phyloP scores from a whole-genome alignment of 2,888 invertebrate species.

The Salticus scenicus region DNA sequence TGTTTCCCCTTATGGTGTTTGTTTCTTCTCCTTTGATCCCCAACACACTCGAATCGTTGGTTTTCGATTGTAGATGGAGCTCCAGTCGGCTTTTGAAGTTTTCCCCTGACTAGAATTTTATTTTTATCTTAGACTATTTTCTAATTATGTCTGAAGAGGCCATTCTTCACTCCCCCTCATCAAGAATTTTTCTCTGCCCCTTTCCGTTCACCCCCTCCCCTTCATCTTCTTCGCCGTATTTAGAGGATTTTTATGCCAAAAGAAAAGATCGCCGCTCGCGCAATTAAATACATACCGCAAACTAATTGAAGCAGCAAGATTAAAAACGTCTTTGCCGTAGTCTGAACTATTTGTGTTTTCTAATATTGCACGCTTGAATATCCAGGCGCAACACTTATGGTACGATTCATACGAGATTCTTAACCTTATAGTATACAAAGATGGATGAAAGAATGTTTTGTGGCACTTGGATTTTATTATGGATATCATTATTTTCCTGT shows the following conservation, averaged over 20 bases:
- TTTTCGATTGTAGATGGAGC: constrained; percentile 67
- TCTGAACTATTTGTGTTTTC: constrained; percentile 59
- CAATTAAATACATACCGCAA: constrained; percentile 69
- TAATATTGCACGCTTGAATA: constrained; percentile 32
- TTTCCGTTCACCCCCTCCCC: not conserved
- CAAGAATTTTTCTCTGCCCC: constrained; percentile 42
- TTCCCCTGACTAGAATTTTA: constrained; percentile 42
- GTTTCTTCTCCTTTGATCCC: constrained; percentile 49
- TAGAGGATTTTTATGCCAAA: constrained; percentile 47
- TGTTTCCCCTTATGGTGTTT: constrained; percentile 19
- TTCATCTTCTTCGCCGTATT: constrained; percentile 39
- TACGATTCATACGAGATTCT: not conserved
- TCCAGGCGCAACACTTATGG: constrained; percentile 32
- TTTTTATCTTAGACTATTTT: constrained; percentile 67
- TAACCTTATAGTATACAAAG: not conserved
- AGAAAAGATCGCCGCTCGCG: constrained; percentile 38
- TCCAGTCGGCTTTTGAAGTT: constrained; percentile 63
- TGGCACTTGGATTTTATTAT: no score
- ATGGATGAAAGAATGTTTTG: not conserved
- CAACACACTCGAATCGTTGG: constrained; percentile 40
- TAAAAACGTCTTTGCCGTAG: constrained; percentile 53
- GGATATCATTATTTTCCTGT: no score
- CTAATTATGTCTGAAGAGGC: constrained; percentile 67
- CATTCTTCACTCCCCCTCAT: constrained; percentile 57
- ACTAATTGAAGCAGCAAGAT: constrained; percentile 68